phyloP scores from a whole-genome alignment of 53 echinoderm and acorn worm genomes.

The Echinarachnius parma region DNA sequence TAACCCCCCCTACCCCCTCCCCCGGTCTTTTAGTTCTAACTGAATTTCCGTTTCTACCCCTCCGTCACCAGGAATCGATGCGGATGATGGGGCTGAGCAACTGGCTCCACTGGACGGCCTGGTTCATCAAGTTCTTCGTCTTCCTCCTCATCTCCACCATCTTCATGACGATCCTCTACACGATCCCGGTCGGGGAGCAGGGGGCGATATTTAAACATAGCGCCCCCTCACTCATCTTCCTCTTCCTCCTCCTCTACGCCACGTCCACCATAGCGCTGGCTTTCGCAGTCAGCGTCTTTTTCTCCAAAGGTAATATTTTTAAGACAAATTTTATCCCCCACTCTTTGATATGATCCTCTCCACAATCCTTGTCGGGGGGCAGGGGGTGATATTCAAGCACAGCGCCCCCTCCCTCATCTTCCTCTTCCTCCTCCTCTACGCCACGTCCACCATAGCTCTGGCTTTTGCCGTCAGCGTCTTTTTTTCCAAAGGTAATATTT shows the following conservation, averaged over 20 bases:
- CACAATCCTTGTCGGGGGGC: constrained; percentile 60
- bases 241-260: constrained; percentile 82
- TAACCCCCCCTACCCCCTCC: too few relatives aligned
- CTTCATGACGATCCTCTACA: constrained; percentile 84
- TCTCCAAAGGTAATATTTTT: constrained; percentile 70
- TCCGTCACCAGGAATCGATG: constrained; percentile 85
- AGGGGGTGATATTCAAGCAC: constrained; percentile 78
- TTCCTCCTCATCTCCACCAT: constrained; percentile 78
- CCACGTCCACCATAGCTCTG: constrained; percentile 71
- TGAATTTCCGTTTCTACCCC: neutral
- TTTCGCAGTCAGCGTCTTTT: constrained; percentile 84
- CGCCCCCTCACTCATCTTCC: constrained; percentile 59
- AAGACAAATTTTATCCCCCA: too few relatives aligned
- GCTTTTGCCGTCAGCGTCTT: constrained; percentile 86
- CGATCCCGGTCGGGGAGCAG: constrained; percentile 59
- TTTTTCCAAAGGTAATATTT: constrained; percentile 77
- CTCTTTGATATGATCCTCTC: constrained; percentile 79
- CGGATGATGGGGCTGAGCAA: constrained; percentile 97
- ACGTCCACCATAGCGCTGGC: constrained; percentile 74
- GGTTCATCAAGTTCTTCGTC: constrained; percentile 80
- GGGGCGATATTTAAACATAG: constrained; percentile 81
- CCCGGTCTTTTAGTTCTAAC: too few relatives aligned
- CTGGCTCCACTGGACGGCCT: constrained; percentile 98
- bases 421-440: constrained; percentile 78
- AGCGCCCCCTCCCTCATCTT: constrained; percentile 65